Evolutionary conservation across 2,888 invertebrate species (phyloP).

Genomic region (Lottia scabra): DNA sequence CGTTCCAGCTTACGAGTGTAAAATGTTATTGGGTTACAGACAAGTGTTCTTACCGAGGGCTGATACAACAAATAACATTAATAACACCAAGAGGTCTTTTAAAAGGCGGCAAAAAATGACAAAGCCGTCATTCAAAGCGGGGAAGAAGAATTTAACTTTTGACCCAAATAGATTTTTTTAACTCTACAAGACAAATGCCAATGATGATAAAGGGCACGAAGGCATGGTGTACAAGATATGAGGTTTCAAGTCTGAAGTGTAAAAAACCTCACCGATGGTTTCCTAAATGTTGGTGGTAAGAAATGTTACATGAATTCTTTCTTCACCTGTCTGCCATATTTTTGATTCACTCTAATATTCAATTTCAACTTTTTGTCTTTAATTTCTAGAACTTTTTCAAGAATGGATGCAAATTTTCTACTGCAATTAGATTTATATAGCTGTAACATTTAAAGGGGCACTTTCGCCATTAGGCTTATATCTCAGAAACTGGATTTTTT

Average conservation of each 20-base stretch:
- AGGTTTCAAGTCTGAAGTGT: background rate
- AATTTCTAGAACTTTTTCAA: background rate
- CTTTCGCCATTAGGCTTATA: too few species aligned
- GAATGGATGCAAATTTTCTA: background rate
- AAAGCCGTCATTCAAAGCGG: background rate
- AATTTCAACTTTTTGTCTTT: background rate
- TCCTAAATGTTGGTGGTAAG: background rate
- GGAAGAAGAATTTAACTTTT: background rate
- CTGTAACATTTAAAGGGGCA: background rate
- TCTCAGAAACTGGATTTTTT: too few species aligned
- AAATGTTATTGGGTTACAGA: background rate
- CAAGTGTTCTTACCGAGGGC: background rate
- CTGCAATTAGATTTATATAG: background rate
- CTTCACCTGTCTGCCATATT: slow-evolving; percentile 1
- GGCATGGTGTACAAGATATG: slow-evolving; percentile 1
- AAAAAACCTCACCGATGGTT: background rate
- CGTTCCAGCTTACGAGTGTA: too few species aligned
- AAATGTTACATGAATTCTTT: background rate
- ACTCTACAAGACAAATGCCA: background rate
- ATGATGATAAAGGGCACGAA: background rate
- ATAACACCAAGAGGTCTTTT: background rate
- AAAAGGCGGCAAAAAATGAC: background rate
- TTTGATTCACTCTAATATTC: background rate
- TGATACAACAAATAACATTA: background rate
- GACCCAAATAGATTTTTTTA: background rate